Evolutionary conservation across 1,140 invertebrate species (phyloP), one percentile per base, ranked within the genome.

Genomic region (Drosophila elegans): DNA sequence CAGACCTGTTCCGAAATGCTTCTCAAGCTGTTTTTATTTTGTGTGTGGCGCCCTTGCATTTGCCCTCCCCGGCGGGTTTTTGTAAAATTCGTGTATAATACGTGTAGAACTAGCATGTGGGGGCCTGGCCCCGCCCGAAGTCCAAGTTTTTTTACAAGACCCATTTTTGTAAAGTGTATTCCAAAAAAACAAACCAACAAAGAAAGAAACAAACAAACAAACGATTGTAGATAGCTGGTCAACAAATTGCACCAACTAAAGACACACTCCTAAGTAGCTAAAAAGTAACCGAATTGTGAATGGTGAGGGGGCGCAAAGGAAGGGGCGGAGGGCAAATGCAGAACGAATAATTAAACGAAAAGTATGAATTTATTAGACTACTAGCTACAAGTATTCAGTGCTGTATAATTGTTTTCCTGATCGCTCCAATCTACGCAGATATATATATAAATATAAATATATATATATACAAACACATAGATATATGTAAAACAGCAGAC

Each of bases 321-420:
- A 21, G n/a, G n/a, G 34, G 13, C 16, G 16, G 63, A 71, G 67
- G 69, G 66, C 67, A 72, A 64, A 74, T 61, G 75, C 74, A 57
- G 60, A 85, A 76, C 61, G 78, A 79, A 73, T 85, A 80, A 71
- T 71, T 67, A 69, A 71, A 80, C 81, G 81, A 80, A 80, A 84
- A 80, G 52, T 80, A 85, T 85, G 81, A 85, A 85, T 85, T 85
- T 85, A 85, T 80, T 80, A 85, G 81, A 85, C 81, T 74, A 84
- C 67, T 71, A 71, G 67, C 64, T 69, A 71, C 59, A 57, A 63
- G 59, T 64, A 63, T 74, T 57, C 56, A 75, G 64, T 60, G 63
- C 78, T 83, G 74, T 82, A 85, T 25, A 77, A 66, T 68, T 81
- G 68, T 81, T 81, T 72, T 63, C 78, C 78, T 66, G 54, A 76